Evolutionary conservation across 2,797 vertebrate species (phyloP), one percentile per base, ranked within the genome.

Genomic region (Coranthus polyacanthus): DNA sequence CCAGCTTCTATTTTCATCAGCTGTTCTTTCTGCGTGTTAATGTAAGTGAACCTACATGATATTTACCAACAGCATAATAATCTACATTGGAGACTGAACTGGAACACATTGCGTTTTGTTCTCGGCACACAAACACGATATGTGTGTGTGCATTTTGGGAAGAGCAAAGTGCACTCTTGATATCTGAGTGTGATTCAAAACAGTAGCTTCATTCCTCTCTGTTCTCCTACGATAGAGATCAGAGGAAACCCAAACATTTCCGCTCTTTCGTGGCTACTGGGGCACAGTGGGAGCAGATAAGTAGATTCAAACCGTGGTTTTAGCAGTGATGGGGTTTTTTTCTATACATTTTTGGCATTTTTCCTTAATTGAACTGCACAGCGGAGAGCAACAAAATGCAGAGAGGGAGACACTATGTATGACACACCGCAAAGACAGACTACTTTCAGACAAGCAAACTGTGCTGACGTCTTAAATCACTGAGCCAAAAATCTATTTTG

Each of bases 241-340:
- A 75, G 75, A 81, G 62, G 51, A 75, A 53, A 81, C 78, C 63
- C 81, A 88, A 92, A 85, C 61, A 62, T 84, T 92, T 93, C 90
- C 87, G 79, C 68, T 63, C 56, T 88, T 89, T 82, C 84, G 78
- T 66, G 56, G 60, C 68, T 72, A 57, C 71, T 18, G 62, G 62
- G 74, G 86, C 72, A 39, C 51, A 45, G 49, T 55, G 77, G 67
- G 82, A 81, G 61, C 67, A 75, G 75, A 84, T 82, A 64, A 87
- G 47, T n/a, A 55, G 46, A 70, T 78, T 56, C 64, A 53, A 65
- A 42, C 36, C 59, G 75, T 71, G 6, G 34, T 72, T 46, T 72
- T 54, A 62, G 18, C 47, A 42, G 38, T 68, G 17, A 55, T 32
- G 39, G 12, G n/a, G 70, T 47, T 64, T 32, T 44, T 51, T 26